Conservation (phyloP, 2,888 invertebrate genomes). For the Creontiades dilutus region DNA sequence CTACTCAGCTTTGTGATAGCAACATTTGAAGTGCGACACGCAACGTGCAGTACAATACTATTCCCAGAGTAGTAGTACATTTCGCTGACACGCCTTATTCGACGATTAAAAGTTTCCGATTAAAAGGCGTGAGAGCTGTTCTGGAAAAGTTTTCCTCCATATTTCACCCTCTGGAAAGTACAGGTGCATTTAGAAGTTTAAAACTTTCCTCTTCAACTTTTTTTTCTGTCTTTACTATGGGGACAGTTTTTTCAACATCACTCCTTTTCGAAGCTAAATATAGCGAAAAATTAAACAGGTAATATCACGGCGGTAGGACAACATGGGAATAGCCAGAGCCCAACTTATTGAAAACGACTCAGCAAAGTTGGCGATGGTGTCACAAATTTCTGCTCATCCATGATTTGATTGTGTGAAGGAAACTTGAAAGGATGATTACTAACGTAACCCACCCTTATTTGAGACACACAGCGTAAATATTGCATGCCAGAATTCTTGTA, state of each 20-base stretch:
- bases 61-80: background rate
- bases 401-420: too few relatives aligned
- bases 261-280: background rate
- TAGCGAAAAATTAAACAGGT: background rate
- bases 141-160: background rate
- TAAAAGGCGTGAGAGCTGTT: constrained; percentile 2
- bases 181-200: constrained; percentile 36
- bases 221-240: background rate
- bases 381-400: too few relatives aligned
- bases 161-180: constrained; percentile 20
- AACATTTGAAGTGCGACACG: too few relatives aligned
- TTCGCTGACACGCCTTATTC: background rate
- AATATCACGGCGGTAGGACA: background rate
- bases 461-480: too few relatives aligned
- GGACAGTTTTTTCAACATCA: background rate
- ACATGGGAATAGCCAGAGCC: background rate
- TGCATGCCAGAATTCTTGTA: too few relatives aligned
- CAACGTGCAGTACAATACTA: background rate
- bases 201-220: constrained; percentile 35
- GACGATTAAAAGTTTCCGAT: background rate
- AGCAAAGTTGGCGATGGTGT: too few relatives aligned
- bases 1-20: too few relatives aligned
- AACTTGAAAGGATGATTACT: too few relatives aligned
- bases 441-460: too few relatives aligned
- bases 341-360: too few relatives aligned